Percentiles rank a stretch among this genome's conserved stretches.
Conservation (phyloP, 92 coral and sea anemone species). For the Epizoanthus fatuus region DNA sequence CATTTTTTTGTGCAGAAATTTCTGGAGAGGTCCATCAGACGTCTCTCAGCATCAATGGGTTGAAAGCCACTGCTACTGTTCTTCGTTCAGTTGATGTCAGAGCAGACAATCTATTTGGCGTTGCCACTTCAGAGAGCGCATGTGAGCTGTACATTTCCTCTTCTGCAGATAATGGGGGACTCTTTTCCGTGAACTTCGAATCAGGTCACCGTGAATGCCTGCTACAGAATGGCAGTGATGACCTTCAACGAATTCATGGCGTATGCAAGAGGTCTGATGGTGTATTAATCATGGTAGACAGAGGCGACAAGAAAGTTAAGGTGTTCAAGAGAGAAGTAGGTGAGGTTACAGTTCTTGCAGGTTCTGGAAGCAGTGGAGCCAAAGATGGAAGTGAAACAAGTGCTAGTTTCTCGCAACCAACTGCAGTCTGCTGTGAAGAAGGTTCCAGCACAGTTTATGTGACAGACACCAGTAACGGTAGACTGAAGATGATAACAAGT, state of each 20-base stretch:
- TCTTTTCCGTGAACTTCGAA: constrained; percentile 43
- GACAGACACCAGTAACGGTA: constrained; percentile 51
- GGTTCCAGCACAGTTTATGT: constrained; percentile 56
- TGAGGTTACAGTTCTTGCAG: constrained; percentile 54
- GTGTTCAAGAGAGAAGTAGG: constrained; percentile 47
- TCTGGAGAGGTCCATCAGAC: constrained; percentile 40
- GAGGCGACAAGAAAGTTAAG: constrained; percentile 65
- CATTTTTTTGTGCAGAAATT: constrained; percentile 49
- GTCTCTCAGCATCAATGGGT: constrained; percentile 38
- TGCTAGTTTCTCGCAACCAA: constrained; percentile 70
- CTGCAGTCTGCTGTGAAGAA: constrained; percentile 67
- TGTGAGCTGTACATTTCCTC: constrained; percentile 50
- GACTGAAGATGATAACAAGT: constrained; percentile 59
- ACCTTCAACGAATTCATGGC: constrained; percentile 59
- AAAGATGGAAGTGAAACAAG: constrained; percentile 68
- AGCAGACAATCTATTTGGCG: constrained; percentile 43
- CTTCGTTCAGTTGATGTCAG: constrained; percentile 41
- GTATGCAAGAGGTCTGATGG: constrained; percentile 57
- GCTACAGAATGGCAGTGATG: constrained; percentile 57
- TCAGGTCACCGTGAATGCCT: constrained; percentile 52
- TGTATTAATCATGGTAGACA: constrained; percentile 58
- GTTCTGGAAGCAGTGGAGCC: constrained; percentile 61
- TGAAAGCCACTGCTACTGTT: constrained; percentile 33
- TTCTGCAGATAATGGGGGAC: constrained; percentile 51
- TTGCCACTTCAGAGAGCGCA: constrained; percentile 27